phyloP scores from a whole-genome alignment of 2,888 invertebrate genomes.

The Amaurobius ferox region DNA sequence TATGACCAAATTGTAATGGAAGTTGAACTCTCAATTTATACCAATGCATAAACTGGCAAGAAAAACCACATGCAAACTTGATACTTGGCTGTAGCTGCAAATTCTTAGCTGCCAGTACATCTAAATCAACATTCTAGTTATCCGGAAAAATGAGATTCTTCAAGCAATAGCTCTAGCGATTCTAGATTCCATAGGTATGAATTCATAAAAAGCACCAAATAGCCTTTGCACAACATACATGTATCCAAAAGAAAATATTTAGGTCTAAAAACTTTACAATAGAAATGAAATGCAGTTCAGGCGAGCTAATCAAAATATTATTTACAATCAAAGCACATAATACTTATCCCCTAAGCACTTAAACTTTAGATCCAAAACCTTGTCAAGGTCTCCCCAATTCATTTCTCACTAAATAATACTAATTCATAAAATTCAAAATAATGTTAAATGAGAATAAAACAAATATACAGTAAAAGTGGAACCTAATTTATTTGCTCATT shows the following conservation, averaged over 20 bases:
- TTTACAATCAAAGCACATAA: conserved; percentile 6
- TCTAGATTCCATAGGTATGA: not conserved
- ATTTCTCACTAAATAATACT: not conserved
- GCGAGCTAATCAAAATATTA: not conserved
- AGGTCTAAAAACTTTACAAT: not conserved
- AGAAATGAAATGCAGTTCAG: not conserved
- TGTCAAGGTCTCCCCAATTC: not conserved
- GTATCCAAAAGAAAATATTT: not conserved
- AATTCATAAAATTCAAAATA: not conserved
- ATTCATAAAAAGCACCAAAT: not conserved
- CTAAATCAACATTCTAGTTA: not conserved
- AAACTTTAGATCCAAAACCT: not conserved
- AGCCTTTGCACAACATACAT: not conserved
- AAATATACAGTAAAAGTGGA: too few species aligned
- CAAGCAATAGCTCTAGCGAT: not conserved
- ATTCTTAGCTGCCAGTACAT: not conserved
- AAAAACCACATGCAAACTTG: not conserved
- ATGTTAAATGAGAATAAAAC: not conserved
- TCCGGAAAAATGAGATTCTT: conserved; percentile 4
- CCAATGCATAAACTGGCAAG: too few species aligned
- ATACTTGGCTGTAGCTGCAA: not conserved
- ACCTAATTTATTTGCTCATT: too few species aligned
- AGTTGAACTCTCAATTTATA: too few species aligned
- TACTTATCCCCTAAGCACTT: not conserved
- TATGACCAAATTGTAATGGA: too few species aligned